These are phyloP conservation scores for Temnothorax longispinosus DNA, from an alignment of 1,140 invertebrate species.

Conservation along the genomic window DNA sequence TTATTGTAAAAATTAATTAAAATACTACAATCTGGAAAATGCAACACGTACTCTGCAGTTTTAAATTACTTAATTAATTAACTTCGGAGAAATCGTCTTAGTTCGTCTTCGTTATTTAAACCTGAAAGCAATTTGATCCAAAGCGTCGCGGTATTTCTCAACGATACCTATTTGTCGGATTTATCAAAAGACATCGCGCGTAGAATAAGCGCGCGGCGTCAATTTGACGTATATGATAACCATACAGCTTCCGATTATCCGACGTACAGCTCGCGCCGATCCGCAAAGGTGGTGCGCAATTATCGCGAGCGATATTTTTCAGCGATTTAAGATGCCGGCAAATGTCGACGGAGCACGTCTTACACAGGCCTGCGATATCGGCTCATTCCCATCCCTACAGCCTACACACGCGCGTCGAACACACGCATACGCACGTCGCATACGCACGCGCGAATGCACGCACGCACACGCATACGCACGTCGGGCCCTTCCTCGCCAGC, in stretches of 20 bases:
- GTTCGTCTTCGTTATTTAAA: background rate
- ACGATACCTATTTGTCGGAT: background rate
- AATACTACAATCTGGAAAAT: background rate
- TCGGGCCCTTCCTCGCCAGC: slow-evolving; percentile 59
- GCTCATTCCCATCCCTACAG: background rate
- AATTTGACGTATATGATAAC: background rate
- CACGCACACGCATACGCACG: background rate
- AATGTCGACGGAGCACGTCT: background rate
- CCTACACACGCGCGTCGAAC: background rate
- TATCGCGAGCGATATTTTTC: slow-evolving; percentile 6
- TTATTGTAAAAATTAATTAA: background rate
- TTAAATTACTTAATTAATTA: background rate
- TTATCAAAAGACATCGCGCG: background rate
- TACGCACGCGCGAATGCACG: background rate
- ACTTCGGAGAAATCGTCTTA: background rate
- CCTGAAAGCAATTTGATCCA: background rate
- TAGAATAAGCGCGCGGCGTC: background rate
- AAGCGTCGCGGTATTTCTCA: background rate
- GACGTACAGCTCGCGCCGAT: background rate
- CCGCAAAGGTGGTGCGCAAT: background rate
- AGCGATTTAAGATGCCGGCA: slow-evolving; percentile 1
- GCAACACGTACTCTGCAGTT: background rate
- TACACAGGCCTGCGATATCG: background rate
- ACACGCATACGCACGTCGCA: too few relatives aligned
- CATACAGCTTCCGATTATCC: background rate